phyloP scores from a whole-genome alignment of 2,797 vertebrate genomes.

The Scarus forsteni region DNA sequence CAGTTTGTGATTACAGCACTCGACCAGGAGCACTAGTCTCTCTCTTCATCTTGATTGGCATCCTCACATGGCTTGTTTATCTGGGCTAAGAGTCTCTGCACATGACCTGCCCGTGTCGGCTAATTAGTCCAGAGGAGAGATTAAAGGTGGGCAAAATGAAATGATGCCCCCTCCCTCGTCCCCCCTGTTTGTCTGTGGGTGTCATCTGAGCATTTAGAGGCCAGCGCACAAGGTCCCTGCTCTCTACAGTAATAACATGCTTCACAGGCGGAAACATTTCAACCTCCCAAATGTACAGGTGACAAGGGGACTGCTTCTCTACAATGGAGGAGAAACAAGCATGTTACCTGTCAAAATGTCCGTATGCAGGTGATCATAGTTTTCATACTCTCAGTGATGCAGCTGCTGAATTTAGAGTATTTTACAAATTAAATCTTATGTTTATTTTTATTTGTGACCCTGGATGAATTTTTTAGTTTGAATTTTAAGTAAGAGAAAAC shows the following conservation, averaged over 20 bases:
- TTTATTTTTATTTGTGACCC: no score
- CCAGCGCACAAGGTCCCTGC: slow-evolving; percentile 28
- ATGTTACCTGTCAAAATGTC: slow-evolving; percentile 3
- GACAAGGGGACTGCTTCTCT: slow-evolving; percentile 15
- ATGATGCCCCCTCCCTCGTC: slow-evolving; percentile 26
- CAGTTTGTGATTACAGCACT: slow-evolving; percentile 63
- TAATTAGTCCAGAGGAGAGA: slow-evolving; percentile 65
- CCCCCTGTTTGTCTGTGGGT: slow-evolving; percentile 12
- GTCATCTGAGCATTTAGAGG: slow-evolving; percentile 43
- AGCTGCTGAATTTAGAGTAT: neutral
- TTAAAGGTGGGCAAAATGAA: slow-evolving; percentile 44
- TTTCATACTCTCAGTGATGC: neutral
- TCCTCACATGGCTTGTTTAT: slow-evolving; percentile 69
- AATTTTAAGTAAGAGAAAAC: no score
- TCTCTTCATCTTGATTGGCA: slow-evolving; percentile 72
- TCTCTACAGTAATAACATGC: slow-evolving; percentile 58
- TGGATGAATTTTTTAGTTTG: no score
- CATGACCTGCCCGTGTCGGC: slow-evolving; percentile 58
- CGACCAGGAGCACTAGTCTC: slow-evolving; percentile 56
- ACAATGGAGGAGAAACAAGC: slow-evolving; percentile 4
- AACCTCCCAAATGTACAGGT: slow-evolving; percentile 44
- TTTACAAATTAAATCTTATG: neutral
- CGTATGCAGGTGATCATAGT: neutral
- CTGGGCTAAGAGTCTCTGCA: slow-evolving; percentile 63
- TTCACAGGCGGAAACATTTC: slow-evolving; percentile 50